Conservation (phyloP, 2,113 vertebrate genomes). For the Bungarus multicinctus region DNA sequence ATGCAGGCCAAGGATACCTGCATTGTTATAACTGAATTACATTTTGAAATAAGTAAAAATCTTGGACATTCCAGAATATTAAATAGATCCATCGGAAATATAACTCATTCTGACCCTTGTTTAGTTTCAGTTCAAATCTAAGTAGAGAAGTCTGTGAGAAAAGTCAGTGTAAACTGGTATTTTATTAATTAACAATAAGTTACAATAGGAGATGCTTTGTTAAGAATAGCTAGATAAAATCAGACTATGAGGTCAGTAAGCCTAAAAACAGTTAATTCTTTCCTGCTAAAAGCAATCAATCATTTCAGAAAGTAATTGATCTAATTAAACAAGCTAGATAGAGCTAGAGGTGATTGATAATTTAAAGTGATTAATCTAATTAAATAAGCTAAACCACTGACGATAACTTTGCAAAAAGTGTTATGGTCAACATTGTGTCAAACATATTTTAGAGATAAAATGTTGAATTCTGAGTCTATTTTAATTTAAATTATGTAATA, state of each 20-base stretch:
- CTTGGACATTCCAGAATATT: background rate
- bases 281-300: slow-evolving; percentile 11
- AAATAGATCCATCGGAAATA: background rate
- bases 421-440: background rate
- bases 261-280: slow-evolving; percentile 2
- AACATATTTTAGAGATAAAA: slow-evolving; percentile 5
- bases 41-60: background rate
- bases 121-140: background rate
- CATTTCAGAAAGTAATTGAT: slow-evolving; percentile 27
- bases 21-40: background rate
- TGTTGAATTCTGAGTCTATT: background rate
- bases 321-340: slow-evolving; percentile 20
- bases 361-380: slow-evolving; percentile 20
- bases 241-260: background rate
- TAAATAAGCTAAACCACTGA: background rate
- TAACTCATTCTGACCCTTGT: background rate
- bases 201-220: background rate
- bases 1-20: background rate
- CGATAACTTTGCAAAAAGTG: background rate
- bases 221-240: background rate
- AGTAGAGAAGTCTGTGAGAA: background rate
- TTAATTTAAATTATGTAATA: background rate
- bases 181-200: background rate
- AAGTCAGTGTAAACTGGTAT: background rate
- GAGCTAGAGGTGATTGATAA: slow-evolving; percentile 3